Evolutionary conservation across 2,888 invertebrate species (phyloP).

Genomic region (Schizotus pectinicornis): DNA sequence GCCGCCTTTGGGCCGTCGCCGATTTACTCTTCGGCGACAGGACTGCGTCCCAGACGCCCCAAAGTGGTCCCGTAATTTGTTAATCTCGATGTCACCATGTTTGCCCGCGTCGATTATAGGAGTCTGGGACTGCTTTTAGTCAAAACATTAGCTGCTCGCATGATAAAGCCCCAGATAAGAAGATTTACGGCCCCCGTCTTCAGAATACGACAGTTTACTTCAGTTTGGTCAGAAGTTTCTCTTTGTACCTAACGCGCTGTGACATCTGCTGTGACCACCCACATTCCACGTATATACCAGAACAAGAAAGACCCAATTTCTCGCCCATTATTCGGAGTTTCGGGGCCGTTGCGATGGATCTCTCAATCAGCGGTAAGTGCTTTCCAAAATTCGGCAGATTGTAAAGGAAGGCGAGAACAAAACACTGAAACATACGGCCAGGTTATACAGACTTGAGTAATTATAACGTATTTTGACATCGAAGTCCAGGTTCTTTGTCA

Average conservation of each 20-base stretch:
- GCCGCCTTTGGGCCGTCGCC: conserved; percentile 7
- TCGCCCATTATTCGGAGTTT: background rate
- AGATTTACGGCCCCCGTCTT: conserved; percentile 17
- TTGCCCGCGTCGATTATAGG: conserved; percentile 17
- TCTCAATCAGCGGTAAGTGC: conserved; percentile 10
- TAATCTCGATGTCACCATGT: conserved; percentile 29
- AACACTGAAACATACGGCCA: too few relatives aligned
- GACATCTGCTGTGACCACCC: conserved; percentile 26
- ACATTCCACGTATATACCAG: conserved; percentile 10
- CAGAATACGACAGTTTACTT: conserved; percentile 22
- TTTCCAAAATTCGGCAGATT: background rate
- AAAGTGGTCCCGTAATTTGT: conserved; percentile 25
- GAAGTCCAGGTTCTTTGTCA: too few relatives aligned
- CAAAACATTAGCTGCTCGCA: conserved; percentile 21
- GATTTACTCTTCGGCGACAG: conserved; percentile 25
- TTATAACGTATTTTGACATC: too few relatives aligned
- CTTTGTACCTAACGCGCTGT: conserved; percentile 14
- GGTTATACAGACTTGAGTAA: too few relatives aligned
- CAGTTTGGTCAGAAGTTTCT: conserved; percentile 7
- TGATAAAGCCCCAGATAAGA: conserved; percentile 27
- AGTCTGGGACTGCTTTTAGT: conserved; percentile 27
- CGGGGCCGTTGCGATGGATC: too few relatives aligned
- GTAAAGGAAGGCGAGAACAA: too few relatives aligned
- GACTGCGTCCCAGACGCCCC: conserved; percentile 14
- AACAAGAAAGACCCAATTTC: background rate